These are phyloP conservation scores for Steatocranus sp. DNA, from an alignment of 2,797 vertebrate species.

Conservation along the genomic window DNA sequence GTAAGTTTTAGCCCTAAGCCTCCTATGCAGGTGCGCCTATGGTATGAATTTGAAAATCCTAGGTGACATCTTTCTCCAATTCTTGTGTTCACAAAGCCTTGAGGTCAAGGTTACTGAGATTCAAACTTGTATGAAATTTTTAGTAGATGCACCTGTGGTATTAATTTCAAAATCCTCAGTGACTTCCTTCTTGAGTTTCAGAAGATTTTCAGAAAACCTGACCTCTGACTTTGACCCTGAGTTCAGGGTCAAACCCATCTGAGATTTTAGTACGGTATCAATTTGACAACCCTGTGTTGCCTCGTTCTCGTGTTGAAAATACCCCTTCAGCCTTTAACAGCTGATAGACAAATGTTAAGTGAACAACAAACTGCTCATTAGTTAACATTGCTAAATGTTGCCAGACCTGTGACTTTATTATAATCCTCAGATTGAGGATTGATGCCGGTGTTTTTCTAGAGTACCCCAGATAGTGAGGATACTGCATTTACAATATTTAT, in stretches of 20 bases:
- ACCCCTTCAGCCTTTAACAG: background rate
- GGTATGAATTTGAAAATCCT: background rate
- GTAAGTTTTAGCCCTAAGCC: background rate
- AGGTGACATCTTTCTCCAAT: background rate
- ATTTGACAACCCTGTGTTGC: background rate
- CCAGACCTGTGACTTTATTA: background rate
- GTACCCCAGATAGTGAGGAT: too few relatives aligned
- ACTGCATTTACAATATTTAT: too few relatives aligned
- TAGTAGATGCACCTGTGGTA: background rate
- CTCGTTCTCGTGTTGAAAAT: background rate
- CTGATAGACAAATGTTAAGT: background rate
- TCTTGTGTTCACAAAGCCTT: background rate
- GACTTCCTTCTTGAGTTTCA: background rate
- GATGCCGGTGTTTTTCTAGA: too few relatives aligned
- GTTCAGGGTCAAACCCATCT: background rate
- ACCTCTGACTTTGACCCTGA: background rate
- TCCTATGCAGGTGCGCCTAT: rapidly evolving
- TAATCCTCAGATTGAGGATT: background rate
- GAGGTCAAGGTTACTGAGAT: background rate
- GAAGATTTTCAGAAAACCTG: background rate
- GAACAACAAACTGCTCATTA: background rate
- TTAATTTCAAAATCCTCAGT: background rate
- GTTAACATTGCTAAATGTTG: background rate
- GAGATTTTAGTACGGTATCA: background rate
- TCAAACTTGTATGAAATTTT: background rate